phyloP scores from a whole-genome alignment of 2,797 vertebrate genomes.

The Labeo calbasu region DNA sequence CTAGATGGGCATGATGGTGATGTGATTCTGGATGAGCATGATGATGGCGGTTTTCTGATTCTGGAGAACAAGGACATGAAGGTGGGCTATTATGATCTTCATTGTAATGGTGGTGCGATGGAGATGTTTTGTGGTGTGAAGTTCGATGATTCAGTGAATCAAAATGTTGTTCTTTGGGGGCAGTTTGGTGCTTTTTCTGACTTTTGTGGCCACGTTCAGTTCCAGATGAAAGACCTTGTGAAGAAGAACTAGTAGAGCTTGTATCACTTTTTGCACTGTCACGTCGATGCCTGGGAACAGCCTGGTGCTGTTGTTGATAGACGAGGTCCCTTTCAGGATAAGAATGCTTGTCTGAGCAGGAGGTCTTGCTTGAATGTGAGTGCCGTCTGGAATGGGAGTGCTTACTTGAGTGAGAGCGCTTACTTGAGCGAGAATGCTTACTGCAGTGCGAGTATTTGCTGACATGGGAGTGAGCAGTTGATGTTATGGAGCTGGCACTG shows the following conservation, averaged over 20 bases:
- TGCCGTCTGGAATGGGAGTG: conserved; percentile 45
- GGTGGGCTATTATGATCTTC: conserved; percentile 49
- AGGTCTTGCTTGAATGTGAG: conserved; percentile 60
- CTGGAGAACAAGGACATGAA: conserved; percentile 24
- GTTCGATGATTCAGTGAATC: conserved; percentile 5
- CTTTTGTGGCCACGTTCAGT: conserved; percentile 21
- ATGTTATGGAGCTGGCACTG: conserved; percentile 67
- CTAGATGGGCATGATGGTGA: background rate
- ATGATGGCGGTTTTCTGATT: conserved; percentile 40
- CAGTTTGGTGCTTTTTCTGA: conserved; percentile 37
- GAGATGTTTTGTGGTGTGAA: conserved; percentile 44
- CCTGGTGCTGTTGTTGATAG: conserved; percentile 55
- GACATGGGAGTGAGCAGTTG: conserved; percentile 62
- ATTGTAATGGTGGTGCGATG: conserved; percentile 35
- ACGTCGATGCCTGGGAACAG: conserved; percentile 47
- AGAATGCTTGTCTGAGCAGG: conserved; percentile 53
- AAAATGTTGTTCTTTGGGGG: conserved; percentile 12
- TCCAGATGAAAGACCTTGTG: conserved; percentile 30
- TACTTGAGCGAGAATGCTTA: conserved; percentile 53
- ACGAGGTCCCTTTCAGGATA: conserved; percentile 45
- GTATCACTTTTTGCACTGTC: conserved; percentile 39
- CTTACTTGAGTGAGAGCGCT: conserved; percentile 50
- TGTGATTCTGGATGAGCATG: conserved; percentile 49
- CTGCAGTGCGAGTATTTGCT: conserved; percentile 56
- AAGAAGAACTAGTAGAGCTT: conserved; percentile 39